Evolutionary conservation across 1,140 invertebrate species (phyloP).

Genomic region (Drosophila grimshawi): DNA sequence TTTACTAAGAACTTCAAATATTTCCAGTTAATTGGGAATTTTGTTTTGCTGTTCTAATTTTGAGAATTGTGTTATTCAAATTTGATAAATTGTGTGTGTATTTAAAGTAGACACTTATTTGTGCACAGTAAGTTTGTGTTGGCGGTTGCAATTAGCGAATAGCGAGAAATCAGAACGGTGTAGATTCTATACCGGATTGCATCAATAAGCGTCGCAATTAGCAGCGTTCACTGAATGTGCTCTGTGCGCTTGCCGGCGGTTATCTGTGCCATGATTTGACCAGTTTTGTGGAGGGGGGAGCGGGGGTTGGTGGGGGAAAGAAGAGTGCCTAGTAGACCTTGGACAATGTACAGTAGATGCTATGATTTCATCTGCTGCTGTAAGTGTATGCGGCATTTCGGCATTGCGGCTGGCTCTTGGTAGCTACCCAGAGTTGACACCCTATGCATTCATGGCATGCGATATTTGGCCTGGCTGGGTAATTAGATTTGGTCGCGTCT

Average conservation of each 20-base stretch:
- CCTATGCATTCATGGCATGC: not conserved
- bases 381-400: constrained; percentile 39
- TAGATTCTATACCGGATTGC: constrained; percentile 28
- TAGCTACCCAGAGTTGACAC: not conserved
- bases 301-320: too few species aligned
- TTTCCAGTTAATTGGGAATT: too few species aligned
- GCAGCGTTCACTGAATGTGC: constrained; percentile 11
- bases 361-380: constrained; percentile 30
- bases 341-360: not conserved
- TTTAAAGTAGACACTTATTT: constrained; percentile 1
- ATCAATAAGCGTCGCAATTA: constrained; percentile 47
- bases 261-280: constrained; percentile 18
- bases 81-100: not conserved
- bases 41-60: too few species aligned
- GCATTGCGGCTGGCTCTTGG: constrained; percentile 14
- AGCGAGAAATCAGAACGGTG: constrained; percentile 31
- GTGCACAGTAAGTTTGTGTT: constrained; percentile 21
- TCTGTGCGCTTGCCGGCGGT: not conserved
- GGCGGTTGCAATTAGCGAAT: constrained; percentile 36
- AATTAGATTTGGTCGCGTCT: constrained; percentile 67
- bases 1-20: too few species aligned
- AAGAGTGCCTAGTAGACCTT: constrained; percentile 15
- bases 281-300: not conserved
- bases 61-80: not conserved
- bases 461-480: constrained; percentile 25